These are phyloP conservation scores for Plutella xylostella DNA, from an alignment of 2,888 invertebrate species.

Conservation along the genomic window DNA sequence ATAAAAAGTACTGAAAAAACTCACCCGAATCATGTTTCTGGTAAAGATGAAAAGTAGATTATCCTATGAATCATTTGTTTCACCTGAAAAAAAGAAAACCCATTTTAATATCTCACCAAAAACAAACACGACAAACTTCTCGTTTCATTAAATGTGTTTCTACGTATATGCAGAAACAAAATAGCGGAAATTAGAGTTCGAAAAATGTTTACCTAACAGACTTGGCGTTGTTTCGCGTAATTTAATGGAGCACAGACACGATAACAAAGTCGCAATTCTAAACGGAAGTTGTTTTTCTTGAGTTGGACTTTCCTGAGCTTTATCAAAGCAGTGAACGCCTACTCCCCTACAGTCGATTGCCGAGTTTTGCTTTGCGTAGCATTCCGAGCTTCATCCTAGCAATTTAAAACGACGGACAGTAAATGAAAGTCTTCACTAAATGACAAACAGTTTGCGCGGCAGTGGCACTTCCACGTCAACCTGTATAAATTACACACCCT, in stretches of 20 bases:
- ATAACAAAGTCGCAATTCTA: conserved; percentile 39
- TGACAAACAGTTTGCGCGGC: background rate
- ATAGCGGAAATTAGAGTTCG: conserved; percentile 33
- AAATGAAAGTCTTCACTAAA: too few species aligned
- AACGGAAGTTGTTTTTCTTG: conserved; percentile 34
- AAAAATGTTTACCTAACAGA: conserved; percentile 42
- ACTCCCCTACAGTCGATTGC: background rate
- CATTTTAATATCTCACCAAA: too few species aligned
- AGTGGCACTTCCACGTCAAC: background rate
- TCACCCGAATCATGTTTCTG: conserved; percentile 52
- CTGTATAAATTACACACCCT: background rate
- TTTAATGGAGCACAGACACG: conserved; percentile 49
- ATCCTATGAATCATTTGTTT: conserved; percentile 34
- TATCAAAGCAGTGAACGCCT: conserved; percentile 2
- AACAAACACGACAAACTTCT: too few species aligned
- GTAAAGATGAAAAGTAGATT: conserved; percentile 22
- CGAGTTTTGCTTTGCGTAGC: conserved; percentile 3
- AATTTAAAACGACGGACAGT: background rate
- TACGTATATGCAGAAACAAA: background rate
- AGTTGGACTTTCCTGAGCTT: conserved; percentile 24
- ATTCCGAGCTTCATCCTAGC: background rate
- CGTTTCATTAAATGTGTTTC: too few species aligned
- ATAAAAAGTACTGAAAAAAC: too few species aligned
- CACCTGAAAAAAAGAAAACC: conserved; percentile 32
- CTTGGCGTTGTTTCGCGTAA: conserved; percentile 38